phyloP scores from a whole-genome alignment of 2,888 invertebrate species.

The Synergus gifuensis region DNA sequence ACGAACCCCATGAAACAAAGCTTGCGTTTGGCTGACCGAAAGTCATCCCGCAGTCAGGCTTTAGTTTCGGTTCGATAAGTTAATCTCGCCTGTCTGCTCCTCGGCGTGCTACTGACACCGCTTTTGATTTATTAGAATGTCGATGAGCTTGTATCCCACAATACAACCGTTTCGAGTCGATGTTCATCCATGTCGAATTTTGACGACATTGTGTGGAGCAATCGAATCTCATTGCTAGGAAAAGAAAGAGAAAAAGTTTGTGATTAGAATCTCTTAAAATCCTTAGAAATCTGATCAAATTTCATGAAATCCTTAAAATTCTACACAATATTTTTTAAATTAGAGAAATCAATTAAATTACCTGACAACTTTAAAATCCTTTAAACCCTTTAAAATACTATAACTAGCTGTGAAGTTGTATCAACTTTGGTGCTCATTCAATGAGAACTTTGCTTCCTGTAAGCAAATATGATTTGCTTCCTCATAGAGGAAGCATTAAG shows the following conservation, averaged over 20 bases:
- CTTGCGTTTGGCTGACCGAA: slow-evolving; percentile 58
- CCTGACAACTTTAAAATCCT: no score
- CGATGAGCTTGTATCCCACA: slow-evolving; percentile 58
- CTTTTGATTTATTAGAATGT: slow-evolving; percentile 69
- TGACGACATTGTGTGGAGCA: background rate
- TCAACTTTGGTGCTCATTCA: no score
- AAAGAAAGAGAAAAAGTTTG: background rate
- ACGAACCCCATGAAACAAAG: slow-evolving; percentile 54
- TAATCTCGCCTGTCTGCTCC: slow-evolving; percentile 68
- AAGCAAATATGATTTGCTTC: no score
- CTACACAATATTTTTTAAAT: no score
- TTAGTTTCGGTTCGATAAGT: slow-evolving; percentile 66
- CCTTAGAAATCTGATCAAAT: no score
- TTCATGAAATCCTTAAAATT: no score
- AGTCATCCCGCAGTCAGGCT: slow-evolving; percentile 65
- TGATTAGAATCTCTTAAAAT: no score
- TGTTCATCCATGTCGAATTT: slow-evolving; percentile 1
- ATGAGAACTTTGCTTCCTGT: no score
- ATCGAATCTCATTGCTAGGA: background rate
- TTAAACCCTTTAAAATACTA: no score
- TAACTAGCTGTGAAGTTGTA: no score
- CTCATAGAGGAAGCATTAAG: no score
- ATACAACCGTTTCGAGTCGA: background rate
- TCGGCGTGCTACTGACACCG: slow-evolving; percentile 65
- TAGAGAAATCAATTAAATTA: no score